Base-by-base conservation (phyloP, 2,888 invertebrate genomes). In the Fragum fragum region DNA sequence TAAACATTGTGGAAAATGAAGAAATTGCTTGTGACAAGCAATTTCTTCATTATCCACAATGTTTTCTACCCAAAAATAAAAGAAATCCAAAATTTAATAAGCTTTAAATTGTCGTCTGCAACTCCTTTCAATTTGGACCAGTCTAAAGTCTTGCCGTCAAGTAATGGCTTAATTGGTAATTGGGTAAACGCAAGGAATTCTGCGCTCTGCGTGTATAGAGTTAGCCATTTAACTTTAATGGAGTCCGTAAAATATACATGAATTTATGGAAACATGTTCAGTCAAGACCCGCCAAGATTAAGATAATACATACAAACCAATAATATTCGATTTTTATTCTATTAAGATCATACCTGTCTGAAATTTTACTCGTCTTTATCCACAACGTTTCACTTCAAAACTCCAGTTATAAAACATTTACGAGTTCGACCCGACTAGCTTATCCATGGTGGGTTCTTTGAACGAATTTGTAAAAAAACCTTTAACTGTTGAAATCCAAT, bases 401-500 rank as follows among this genome's bases (percentile, higher is more conserved):
- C 47, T 47, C 47, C 47, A 47, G 47, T 47, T 47, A 47, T 47
- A 9, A 47, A 47, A 47, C 47, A 47, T 47, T 9, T n/a, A 47
- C 2, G n/a, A 47, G n/a, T 14, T 47, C 47, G 47, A 47, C 47
- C 47, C 47, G 14, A 47, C 2, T 47, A 18, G 3, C n/a, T 47
- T 9, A 9, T 47, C 47, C 47, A 47, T 47, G 47, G 14, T 47
- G 18, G 47, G 42, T 21, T 42, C 42, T 66, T 23, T 42, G 23
- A 66, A 39, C 21, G 7, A 39, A 26, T 21, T 66, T 66, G 66
- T 66, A 26, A 47, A 26, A 47, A 36, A 66, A 66, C 66, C 66
- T 66, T 66, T 66, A 66, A 66, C 42, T 66, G 42, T 66, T 66
- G 66, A 66, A 66, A 66, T 66, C 42, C 66, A 66, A 66, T 66